A percentile compares a stretch with the other conserved stretches of the same genome.
These are phyloP conservation scores for Notolepis coatsorum DNA, from an alignment of 2,797 vertebrate species.

Conservation along the genomic window DNA sequence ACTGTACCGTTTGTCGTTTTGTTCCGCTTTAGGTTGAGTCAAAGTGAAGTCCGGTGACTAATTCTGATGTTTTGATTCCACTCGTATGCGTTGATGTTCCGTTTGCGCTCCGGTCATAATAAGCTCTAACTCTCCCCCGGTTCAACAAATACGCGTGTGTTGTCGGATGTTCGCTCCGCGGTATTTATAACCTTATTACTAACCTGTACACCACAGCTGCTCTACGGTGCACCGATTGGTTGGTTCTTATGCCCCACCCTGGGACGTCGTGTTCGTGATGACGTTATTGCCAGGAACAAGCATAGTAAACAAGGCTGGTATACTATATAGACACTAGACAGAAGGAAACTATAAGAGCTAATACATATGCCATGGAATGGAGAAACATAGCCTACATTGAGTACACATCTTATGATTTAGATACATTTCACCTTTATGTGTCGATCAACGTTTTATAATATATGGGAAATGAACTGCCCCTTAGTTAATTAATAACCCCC, in stretches of 20 bases:
- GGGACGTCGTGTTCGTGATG: conserved; percentile 53
- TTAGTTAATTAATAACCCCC: too few species aligned
- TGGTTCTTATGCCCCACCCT: conserved; percentile 44
- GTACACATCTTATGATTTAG: too few species aligned
- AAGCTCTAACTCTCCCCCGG: conserved; percentile 38
- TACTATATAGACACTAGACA: too few species aligned
- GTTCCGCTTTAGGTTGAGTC: conserved; percentile 78
- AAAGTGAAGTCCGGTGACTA: conserved; percentile 79
- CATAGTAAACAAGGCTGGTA: conserved; percentile 86
- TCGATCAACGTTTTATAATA: too few species aligned
- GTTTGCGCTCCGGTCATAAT: conserved; percentile 23
- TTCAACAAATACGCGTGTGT: conserved; percentile 5
- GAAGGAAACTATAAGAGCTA: conserved; percentile 51
- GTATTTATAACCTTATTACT: conserved; percentile 44
- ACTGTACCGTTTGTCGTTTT: conserved; percentile 82
- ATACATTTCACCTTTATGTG: too few species aligned
- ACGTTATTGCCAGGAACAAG: conserved; percentile 89
- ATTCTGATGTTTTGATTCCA: conserved; percentile 72
- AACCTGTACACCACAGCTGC: not conserved
- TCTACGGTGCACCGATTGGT: conserved; percentile 65
- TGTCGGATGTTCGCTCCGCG: not conserved
- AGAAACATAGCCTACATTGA: too few species aligned
- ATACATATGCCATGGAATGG: too few species aligned
- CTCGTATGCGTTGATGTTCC: conserved; percentile 44
- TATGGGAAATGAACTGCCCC: too few species aligned